These are phyloP conservation scores for Hofmannophila pseudospretella DNA, from an alignment of 2,888 invertebrate genomes.

Conservation along the genomic window DNA sequence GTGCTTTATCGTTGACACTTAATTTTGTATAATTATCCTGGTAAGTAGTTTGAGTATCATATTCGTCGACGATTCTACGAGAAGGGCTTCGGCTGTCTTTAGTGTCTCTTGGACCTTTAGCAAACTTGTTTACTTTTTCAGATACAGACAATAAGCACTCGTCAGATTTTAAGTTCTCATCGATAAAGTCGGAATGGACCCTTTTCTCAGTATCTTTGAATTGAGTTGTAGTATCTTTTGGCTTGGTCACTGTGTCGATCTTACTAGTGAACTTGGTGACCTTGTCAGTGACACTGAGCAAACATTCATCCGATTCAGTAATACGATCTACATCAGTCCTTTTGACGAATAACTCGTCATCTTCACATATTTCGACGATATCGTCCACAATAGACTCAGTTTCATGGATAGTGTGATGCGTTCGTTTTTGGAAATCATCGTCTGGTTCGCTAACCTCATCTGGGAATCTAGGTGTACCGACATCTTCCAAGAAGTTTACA, in stretches of 20 bases:
- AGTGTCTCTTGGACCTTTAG: conserved; percentile 57
- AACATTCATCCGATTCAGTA: conserved; percentile 66
- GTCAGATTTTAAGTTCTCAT: conserved; percentile 73
- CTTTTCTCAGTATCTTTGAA: conserved; percentile 51
- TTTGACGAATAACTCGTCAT: conserved; percentile 65
- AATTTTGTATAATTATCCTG: conserved; percentile 70
- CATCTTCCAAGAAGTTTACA: conserved; percentile 76
- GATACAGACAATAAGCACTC: conserved; percentile 82
- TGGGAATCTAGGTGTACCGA: conserved; percentile 82
- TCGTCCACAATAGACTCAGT: conserved; percentile 79
- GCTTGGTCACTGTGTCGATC: conserved; percentile 43
- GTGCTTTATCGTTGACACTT: conserved; percentile 82
- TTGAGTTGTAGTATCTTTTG: conserved; percentile 37
- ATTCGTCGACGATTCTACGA: conserved; percentile 59
- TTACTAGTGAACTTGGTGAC: conserved; percentile 69
- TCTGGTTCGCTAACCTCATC: conserved; percentile 87
- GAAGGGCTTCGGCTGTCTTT: conserved; percentile 57
- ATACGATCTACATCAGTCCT: conserved; percentile 47
- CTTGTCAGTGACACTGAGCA: conserved; percentile 78
- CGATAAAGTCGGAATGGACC: conserved; percentile 71
- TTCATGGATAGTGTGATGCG: conserved; percentile 73
- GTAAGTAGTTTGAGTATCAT: conserved; percentile 75
- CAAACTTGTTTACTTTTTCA: conserved; percentile 83
- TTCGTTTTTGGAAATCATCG: conserved; percentile 71
- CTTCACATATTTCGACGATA: conserved; percentile 73